phyloP scores from a whole-genome alignment of 2,888 invertebrate genomes.

The Phyllotreta striolata region DNA sequence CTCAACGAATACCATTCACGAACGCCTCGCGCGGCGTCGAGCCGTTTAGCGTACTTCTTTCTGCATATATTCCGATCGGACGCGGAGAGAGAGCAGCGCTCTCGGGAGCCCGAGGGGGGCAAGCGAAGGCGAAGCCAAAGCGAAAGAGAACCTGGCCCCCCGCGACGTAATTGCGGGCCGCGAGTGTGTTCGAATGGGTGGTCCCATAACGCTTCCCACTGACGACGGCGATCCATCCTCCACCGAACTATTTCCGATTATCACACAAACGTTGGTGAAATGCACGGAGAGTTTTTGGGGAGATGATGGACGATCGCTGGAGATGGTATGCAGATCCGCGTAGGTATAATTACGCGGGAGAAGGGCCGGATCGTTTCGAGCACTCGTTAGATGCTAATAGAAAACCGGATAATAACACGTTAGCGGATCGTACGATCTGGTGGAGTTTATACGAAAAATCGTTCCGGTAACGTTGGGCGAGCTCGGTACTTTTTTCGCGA shows the following conservation, averaged over 20 bases:
- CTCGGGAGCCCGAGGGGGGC: constrained; percentile 25
- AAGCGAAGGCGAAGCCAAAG: constrained; percentile 22
- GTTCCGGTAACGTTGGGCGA: constrained; percentile 23
- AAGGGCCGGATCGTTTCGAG: constrained; percentile 31
- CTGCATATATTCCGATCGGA: too few species aligned
- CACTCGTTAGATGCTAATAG: constrained; percentile 37
- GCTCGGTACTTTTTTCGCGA: constrained; percentile 8
- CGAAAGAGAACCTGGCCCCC: constrained; percentile 42
- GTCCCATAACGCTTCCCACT: constrained; percentile 46
- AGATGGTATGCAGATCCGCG: constrained; percentile 37
- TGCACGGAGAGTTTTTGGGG: too few species aligned
- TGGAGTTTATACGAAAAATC: constrained; percentile 21
- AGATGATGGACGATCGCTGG: background rate
- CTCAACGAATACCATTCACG: too few species aligned
- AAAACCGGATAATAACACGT: constrained; percentile 36
- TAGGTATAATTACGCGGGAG: constrained; percentile 33
- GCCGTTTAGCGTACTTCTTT: too few species aligned
- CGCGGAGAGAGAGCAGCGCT: too few species aligned
- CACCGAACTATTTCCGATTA: too few species aligned
- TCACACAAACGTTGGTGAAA: too few species aligned
- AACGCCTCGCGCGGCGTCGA: too few species aligned
- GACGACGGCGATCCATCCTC: constrained; percentile 36
- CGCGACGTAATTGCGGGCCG: constrained; percentile 50
- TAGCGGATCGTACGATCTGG: constrained; percentile 24
- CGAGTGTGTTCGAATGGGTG: constrained; percentile 55